Percentiles rank a stretch among this genome's conserved stretches.
Conservation (phyloP, 2,888 invertebrate genomes). For the Cerceris rybyensis region DNA sequence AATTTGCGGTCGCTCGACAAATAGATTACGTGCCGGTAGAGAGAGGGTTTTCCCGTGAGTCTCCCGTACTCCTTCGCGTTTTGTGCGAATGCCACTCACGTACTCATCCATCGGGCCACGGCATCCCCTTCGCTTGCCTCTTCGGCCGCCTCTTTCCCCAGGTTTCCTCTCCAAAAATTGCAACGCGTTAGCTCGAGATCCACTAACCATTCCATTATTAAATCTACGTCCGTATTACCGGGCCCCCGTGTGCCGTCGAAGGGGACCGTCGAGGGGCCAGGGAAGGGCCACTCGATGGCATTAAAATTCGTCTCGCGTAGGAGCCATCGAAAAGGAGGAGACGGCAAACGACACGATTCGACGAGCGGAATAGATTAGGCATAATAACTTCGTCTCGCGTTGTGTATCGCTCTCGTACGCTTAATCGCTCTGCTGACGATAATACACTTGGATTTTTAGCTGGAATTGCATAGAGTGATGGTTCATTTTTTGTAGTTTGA, state of each 20-base stretch:
- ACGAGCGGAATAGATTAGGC: constrained; percentile 53
- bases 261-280: constrained; percentile 12
- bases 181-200: constrained; percentile 78
- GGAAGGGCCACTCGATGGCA: constrained; percentile 58
- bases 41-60: constrained; percentile 63
- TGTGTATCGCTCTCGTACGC: constrained; percentile 26
- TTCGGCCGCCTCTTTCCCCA: constrained; percentile 52
- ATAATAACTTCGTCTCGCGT: constrained; percentile 50
- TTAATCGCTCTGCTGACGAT: constrained; percentile 38
- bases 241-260: constrained; percentile 37
- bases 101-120: constrained; percentile 75
- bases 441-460: constrained; percentile 3
- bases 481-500: background rate
- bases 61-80: constrained; percentile 62
- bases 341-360: constrained; percentile 40
- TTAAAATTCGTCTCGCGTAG: constrained; percentile 73
- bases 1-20: constrained; percentile 79
- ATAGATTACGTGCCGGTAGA: constrained; percentile 81
- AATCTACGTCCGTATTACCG: constrained; percentile 77
- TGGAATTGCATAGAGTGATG: too few species aligned
- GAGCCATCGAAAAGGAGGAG: constrained; percentile 69
- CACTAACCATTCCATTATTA: constrained; percentile 81
- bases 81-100: constrained; percentile 80
- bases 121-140: constrained; percentile 41
- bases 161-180: constrained; percentile 76